Evolutionary conservation across 2,888 invertebrate genomes (phyloP).

Genomic region (Drosophila rubida): DNA sequence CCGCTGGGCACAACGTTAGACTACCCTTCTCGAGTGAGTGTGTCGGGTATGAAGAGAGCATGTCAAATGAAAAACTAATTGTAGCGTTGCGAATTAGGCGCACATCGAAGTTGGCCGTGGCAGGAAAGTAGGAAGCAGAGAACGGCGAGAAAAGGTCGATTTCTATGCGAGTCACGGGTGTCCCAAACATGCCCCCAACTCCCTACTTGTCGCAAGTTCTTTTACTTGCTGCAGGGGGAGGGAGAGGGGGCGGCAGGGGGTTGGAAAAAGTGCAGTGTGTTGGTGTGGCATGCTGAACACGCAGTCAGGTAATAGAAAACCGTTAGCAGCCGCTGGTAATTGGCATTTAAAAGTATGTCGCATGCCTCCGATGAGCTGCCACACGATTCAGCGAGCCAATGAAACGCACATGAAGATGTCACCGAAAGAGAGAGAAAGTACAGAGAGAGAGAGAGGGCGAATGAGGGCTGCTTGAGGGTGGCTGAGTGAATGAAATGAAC

Average conservation of each 20-base stretch:
- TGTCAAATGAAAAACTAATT: conserved; percentile 78
- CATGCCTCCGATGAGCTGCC: conserved; percentile 55
- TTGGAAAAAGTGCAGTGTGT: neutral
- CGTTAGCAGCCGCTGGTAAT: conserved; percentile 72
- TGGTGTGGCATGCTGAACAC: conserved; percentile 62
- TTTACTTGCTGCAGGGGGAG: too few relatives aligned
- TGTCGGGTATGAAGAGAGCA: too few relatives aligned
- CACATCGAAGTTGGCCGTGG: conserved; percentile 59
- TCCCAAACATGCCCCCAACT: neutral
- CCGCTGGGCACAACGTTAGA: too few relatives aligned
- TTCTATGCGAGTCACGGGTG: conserved; percentile 75
- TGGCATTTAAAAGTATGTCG: conserved; percentile 78
- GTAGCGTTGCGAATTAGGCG: conserved; percentile 75
- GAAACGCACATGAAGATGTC: conserved; percentile 46
- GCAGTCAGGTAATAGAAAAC: conserved; percentile 63
- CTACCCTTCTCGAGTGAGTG: too few relatives aligned
- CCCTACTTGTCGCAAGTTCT: conserved; percentile 70
- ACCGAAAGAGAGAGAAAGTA: neutral
- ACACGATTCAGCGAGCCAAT: conserved; percentile 9
- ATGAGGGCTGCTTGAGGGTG: conserved; percentile 13
- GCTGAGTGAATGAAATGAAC: conserved; percentile 1
- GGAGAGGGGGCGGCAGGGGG: too few relatives aligned
- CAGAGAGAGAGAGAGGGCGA: neutral
- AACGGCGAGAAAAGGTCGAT: conserved; percentile 41
- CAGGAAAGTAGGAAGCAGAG: conserved; percentile 9